phyloP scores from a whole-genome alignment of 2,113 vertebrate genomes.

The Notarius lentiginosus region DNA sequence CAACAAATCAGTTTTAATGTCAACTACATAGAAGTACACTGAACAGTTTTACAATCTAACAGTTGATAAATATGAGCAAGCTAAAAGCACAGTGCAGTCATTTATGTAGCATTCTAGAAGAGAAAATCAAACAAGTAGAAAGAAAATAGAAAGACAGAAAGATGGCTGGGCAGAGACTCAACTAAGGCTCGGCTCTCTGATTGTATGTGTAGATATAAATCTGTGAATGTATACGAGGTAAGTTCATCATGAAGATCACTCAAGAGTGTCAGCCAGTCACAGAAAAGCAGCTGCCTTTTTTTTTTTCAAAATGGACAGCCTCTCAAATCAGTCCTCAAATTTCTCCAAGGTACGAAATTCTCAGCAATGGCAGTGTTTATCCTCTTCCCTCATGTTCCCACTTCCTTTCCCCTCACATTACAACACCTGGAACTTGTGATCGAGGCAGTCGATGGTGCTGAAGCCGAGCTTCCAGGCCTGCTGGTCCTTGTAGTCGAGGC shows the following conservation, averaged over 20 bases:
- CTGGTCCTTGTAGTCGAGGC: constrained; percentile 86
- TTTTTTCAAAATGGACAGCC: background rate
- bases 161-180: constrained; percentile 10
- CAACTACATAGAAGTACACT: constrained; percentile 63
- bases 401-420: constrained; percentile 53
- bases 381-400: background rate
- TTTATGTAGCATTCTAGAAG: constrained; percentile 51
- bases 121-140: constrained; percentile 53
- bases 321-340: background rate
- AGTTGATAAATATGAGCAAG: constrained; percentile 46
- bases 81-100: constrained; percentile 62
- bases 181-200: constrained; percentile 14
- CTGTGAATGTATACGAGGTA: constrained; percentile 28
- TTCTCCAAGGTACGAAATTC: background rate
- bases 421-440: constrained; percentile 88
- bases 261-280: constrained; percentile 35
- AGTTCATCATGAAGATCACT: constrained; percentile 35
- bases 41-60: constrained; percentile 35
- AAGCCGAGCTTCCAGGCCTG: constrained; percentile 84
- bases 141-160: constrained; percentile 14
- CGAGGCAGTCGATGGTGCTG: constrained; percentile 81
- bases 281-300: constrained; percentile 12
- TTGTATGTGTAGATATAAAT: background rate
- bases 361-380: background rate
- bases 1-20: constrained; percentile 49